Evolutionary conservation across 2,888 invertebrate genomes (phyloP).

Genomic region (Limnephilus lunatus): DNA sequence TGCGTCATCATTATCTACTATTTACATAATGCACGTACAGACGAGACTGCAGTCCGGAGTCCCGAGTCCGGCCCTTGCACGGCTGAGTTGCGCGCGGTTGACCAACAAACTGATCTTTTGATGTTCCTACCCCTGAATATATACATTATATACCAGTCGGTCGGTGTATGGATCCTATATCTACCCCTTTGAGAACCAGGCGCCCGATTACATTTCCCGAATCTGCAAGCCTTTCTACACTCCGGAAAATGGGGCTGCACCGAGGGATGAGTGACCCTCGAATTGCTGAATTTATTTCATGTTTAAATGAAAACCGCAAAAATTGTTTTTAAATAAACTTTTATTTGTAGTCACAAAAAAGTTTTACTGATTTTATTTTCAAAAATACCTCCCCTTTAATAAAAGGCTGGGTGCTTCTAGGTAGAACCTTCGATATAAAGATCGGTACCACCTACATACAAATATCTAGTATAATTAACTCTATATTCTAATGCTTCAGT

Average conservation of each 20-base stretch:
- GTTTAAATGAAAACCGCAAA: neutral
- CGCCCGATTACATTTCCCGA: constrained; percentile 63
- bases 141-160: neutral
- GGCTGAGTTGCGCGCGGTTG: constrained; percentile 57
- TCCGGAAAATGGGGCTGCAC: constrained; percentile 33
- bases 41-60: constrained; percentile 11
- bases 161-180: constrained; percentile 43
- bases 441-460: no score
- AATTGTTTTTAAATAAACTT: neutral
- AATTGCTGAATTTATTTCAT: constrained; percentile 12
- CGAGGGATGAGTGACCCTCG: constrained; percentile 22
- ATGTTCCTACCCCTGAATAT: constrained; percentile 55
- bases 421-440: no score
- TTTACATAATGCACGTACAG: neutral
- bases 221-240: constrained; percentile 43
- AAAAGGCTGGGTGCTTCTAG: no score
- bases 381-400: neutral
- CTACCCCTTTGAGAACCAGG: constrained; percentile 58
- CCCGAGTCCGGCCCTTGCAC: constrained; percentile 24
- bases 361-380: neutral
- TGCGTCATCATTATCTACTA: constrained; percentile 2
- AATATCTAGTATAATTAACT: no score
- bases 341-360: neutral
- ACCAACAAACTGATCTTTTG: constrained; percentile 65
- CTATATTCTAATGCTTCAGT: no score